phyloP scores from a whole-genome alignment of 2,888 invertebrate species.

The Homarus gammarus region DNA sequence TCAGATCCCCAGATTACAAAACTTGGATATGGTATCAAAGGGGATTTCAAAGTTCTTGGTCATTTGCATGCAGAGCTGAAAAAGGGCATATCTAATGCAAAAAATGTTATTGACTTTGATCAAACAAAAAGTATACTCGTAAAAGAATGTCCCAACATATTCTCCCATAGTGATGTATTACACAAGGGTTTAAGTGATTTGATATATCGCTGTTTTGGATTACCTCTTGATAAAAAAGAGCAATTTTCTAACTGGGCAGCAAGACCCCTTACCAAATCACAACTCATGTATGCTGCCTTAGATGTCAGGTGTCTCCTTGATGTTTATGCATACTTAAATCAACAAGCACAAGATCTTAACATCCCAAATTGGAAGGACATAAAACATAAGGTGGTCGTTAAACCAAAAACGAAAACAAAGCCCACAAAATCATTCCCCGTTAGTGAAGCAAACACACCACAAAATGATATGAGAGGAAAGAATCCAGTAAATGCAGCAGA shows the following conservation, averaged over 20 bases:
- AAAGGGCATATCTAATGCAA: slow-evolving; percentile 15
- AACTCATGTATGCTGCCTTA: slow-evolving; percentile 84
- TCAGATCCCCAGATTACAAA: slow-evolving; percentile 59
- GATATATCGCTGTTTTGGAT: slow-evolving; percentile 87
- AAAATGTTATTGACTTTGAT: slow-evolving; percentile 64
- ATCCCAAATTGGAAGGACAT: slow-evolving; percentile 52
- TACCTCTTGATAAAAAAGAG: slow-evolving; percentile 90
- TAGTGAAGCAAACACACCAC: neutral
- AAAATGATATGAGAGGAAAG: slow-evolving; percentile 4
- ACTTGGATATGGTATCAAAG: slow-evolving; percentile 78
- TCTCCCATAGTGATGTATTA: slow-evolving; percentile 11
- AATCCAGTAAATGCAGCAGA: slow-evolving; percentile 51
- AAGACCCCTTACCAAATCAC: slow-evolving; percentile 87
- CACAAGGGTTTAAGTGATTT: slow-evolving; percentile 85
- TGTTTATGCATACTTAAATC: slow-evolving; percentile 82
- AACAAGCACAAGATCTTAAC: slow-evolving; percentile 33
- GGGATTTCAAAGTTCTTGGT: slow-evolving; percentile 78
- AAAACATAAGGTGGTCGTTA: neutral
- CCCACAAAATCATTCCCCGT: neutral
- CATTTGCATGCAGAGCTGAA: slow-evolving; percentile 74
- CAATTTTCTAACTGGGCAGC: slow-evolving; percentile 95
- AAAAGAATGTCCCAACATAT: slow-evolving; percentile 45
- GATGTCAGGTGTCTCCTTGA: slow-evolving; percentile 93
- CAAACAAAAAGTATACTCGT: slow-evolving; percentile 53
- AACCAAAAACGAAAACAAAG: slow-evolving; percentile 32